These are phyloP conservation scores for human (Homo sapiens) DNA, from an alignment of 2,113 vertebrate genomes.

Conservation along the genomic window DNA sequence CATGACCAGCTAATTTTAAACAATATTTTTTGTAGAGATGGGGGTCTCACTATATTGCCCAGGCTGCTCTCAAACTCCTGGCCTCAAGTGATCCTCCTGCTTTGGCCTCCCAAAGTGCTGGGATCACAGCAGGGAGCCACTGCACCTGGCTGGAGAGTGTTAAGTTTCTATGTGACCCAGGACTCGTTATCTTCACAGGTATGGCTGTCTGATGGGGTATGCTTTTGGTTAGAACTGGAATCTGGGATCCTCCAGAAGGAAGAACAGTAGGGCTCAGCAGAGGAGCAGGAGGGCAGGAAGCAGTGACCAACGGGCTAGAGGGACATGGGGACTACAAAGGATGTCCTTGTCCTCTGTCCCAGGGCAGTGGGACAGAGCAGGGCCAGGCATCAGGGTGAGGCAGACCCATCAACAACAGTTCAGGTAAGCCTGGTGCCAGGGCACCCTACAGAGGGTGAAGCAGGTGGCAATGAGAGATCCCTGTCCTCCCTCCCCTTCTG, in stretches of 20 bases:
- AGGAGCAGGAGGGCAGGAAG: not conserved
- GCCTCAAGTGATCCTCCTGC: no score
- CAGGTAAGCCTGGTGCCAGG: not conserved
- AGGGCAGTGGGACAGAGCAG: not conserved
- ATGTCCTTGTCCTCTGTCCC: not conserved
- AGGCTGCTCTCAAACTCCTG: no score
- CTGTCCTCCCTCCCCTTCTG: not conserved
- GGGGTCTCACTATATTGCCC: no score
- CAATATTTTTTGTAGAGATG: no score
- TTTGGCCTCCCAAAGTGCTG: no score
- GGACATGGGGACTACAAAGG: not conserved
- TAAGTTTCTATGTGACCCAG: not conserved
- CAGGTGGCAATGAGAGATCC: not conserved
- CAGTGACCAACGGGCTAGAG: not conserved
- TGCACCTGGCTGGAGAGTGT: not conserved
- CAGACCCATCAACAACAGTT: fast-evolving
- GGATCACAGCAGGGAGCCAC: no score
- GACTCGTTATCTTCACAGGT: not conserved
- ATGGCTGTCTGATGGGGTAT: not conserved
- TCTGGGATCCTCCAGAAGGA: not conserved
- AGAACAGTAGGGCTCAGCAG: not conserved
- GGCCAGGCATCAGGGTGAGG: not conserved
- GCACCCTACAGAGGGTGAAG: not conserved
- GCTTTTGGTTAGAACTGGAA: not conserved
- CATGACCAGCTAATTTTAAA: no score